A percentile compares a stretch with the other conserved stretches of the same genome.
phyloP scores from a whole-genome alignment of 2,797 vertebrate species.

The Pseudotriccus pelzelni region DNA sequence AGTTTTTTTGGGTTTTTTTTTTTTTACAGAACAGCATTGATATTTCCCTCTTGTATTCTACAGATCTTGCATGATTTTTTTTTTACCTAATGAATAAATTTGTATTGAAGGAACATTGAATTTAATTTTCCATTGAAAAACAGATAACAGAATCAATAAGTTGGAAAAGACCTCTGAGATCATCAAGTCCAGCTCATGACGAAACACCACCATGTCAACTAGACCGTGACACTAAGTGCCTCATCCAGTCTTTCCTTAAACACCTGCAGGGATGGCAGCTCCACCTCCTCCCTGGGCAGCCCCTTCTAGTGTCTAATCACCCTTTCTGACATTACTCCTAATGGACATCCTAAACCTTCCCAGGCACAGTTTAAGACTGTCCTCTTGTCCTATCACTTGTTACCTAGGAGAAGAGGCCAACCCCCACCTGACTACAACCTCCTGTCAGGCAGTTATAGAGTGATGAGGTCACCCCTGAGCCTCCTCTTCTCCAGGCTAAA shows the following conservation, averaged over 20 bases:
- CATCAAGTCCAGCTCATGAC: not conserved
- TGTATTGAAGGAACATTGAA: not conserved
- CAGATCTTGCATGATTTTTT: fast-evolving
- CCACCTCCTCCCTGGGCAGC: not conserved
- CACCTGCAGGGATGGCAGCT: not conserved
- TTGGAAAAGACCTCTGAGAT: not conserved
- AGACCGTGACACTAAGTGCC: not conserved
- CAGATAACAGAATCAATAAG: not conserved
- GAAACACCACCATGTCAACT: not conserved
- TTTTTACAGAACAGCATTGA: not conserved
- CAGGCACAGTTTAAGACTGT: not conserved
- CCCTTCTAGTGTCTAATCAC: not conserved
- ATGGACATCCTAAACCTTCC: not conserved
- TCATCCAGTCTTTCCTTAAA: not conserved
- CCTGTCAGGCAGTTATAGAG: too few species aligned
- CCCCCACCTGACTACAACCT: too few species aligned
- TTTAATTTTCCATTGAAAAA: not conserved
- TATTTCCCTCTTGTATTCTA: not conserved
- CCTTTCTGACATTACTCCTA: not conserved
- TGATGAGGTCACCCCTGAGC: too few species aligned
- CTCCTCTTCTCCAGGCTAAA: too few species aligned
- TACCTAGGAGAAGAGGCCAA: too few species aligned
- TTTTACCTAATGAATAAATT: not conserved
- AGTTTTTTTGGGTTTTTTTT: not conserved
- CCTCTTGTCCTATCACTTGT: not conserved